Base-by-base conservation (phyloP, 2,113 vertebrate species). In the Oplegnathus fasciatus region DNA sequence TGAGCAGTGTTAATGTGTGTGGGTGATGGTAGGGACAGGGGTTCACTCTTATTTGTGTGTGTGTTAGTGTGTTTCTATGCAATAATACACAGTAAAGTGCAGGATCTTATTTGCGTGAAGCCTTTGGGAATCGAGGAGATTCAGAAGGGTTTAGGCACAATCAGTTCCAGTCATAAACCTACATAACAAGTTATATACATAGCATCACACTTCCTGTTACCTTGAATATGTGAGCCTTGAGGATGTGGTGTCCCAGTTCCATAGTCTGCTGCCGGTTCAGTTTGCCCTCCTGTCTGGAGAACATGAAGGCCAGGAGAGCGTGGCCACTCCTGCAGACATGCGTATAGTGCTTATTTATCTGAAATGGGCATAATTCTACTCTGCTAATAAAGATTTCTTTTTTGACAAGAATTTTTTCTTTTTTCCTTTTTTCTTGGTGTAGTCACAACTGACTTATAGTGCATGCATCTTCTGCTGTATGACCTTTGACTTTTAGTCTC, bases 171-270 rank as follows among this genome's bases (percentile, higher is more conserved):
- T 20, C 28, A 28, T 37, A 80, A 86, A 75, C 67, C 75, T 54
- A 58, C 64, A 78, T 68, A 37, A 30, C 6, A 42, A 67, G 30
- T 70, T 60, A 26, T 32, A 79, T 40, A 46, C 22, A 69, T 13
- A 71, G 46, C 22, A 72, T 44, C 44, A 26, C 18, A 46, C 65
- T 1, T 64, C 14, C 82, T 93, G 26, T 70, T 96, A 99, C 98
- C 98, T 99, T 99, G 91, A 99, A 99, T 90, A 99, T 99, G 92
- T 99, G 98, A 24, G 98, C 98, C 94, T 99, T 99, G 64, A 99
- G 97, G 86, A 99, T 99, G 91, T 99, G 98, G 84, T 99, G 98
- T 58, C 98, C 98, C 5, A 99, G 97, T 93, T 99, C 98, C 97
- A 99, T 97, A 2, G 98, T 99, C 88, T 99, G 98, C 78, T 99